Conservation (phyloP, 2,113 vertebrate species). For the Rhabdomys dilectus region DNA sequence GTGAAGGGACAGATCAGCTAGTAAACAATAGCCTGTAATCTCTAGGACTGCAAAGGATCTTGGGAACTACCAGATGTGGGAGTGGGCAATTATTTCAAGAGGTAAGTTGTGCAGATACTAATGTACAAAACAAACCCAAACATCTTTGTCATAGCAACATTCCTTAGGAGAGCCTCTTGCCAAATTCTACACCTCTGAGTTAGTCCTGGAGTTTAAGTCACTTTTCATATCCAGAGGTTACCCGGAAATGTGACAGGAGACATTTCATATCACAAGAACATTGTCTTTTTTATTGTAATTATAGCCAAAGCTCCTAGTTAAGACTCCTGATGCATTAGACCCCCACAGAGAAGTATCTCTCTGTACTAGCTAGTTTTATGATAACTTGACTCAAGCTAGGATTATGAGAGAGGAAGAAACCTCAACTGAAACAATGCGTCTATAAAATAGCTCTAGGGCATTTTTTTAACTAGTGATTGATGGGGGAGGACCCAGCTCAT, state of each 20-base stretch:
- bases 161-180: not conserved
- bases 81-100: not conserved
- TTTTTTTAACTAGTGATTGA: not conserved
- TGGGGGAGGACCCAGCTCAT: not conserved
- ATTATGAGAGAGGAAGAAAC: not conserved
- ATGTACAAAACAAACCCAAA: not conserved
- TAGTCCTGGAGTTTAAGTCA: too few species aligned
- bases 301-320: not conserved
- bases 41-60: not conserved
- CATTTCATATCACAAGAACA: not conserved
- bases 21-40: not conserved
- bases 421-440: not conserved
- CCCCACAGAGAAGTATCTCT: not conserved
- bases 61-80: not conserved
- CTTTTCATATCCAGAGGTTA: not conserved
- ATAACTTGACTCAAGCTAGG: not conserved
- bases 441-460: not conserved
- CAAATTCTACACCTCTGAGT: not conserved
- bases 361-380: not conserved
- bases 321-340: not conserved
- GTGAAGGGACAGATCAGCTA: too few species aligned
- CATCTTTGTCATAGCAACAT: not conserved
- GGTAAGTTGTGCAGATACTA: not conserved
- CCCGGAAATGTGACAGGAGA: too few species aligned
- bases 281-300: not conserved